Evolutionary conservation across 2,797 vertebrate species (phyloP).

Genomic region (Mus spretus): DNA sequence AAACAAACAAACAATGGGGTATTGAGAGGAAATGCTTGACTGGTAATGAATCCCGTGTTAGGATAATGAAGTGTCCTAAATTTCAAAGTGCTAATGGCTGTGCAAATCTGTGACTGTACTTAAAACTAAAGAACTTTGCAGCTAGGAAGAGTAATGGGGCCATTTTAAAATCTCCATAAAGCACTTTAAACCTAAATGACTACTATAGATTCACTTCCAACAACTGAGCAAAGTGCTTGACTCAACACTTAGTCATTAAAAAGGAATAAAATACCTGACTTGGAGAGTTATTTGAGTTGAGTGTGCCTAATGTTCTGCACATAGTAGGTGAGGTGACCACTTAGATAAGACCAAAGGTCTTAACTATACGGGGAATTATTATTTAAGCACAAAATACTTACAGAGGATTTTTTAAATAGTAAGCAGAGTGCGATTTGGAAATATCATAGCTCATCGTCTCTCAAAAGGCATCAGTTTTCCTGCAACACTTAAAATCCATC

Average conservation of each 20-base stretch:
- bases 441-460: conserved; percentile 50
- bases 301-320: background rate
- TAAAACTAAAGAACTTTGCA: background rate
- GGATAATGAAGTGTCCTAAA: background rate
- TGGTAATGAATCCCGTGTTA: background rate
- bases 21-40: rapidly evolving
- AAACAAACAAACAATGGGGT: background rate
- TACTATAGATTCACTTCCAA: background rate
- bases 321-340: background rate
- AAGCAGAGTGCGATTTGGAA: conserved; percentile 67
- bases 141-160: background rate
- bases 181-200: background rate
- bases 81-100: background rate
- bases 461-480: conserved; percentile 70
- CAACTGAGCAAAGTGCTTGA: background rate
- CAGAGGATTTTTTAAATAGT: conserved; percentile 19
- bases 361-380: conserved; percentile 67
- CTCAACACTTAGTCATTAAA: conserved; percentile 44
- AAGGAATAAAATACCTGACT: background rate
- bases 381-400: conserved; percentile 76
- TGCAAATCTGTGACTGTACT: background rate
- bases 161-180: background rate
- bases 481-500: conserved; percentile 72
- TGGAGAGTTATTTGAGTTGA: background rate
- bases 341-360: conserved; percentile 58